Evolutionary conservation across 2,888 invertebrate species (phyloP).

Genomic region (Tenthredo scrophulariae): DNA sequence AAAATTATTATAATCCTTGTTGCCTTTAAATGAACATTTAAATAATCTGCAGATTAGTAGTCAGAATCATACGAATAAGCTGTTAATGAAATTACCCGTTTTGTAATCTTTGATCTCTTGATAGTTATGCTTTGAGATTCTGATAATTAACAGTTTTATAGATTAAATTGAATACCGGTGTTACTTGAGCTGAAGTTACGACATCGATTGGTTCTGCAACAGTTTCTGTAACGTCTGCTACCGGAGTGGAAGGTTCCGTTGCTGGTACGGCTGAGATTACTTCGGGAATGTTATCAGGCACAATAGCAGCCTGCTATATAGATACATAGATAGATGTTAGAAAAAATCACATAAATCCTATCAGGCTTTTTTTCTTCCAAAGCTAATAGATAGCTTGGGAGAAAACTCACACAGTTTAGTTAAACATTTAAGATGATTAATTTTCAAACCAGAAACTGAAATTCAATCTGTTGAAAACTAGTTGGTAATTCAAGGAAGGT

Average conservation of each 20-base stretch:
- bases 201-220: conserved; percentile 68
- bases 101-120: neutral
- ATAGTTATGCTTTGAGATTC: neutral
- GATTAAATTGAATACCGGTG: conserved; percentile 61
- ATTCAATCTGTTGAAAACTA: neutral
- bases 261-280: conserved; percentile 36
- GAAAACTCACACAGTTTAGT: neutral
- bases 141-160: neutral
- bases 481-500: neutral
- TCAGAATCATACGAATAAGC: neutral
- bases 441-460: conserved; percentile 4
- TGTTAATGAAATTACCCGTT: neutral
- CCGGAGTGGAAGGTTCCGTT: conserved; percentile 57
- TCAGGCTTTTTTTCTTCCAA: neutral
- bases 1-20: neutral
- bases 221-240: conserved; percentile 55
- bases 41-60: neutral
- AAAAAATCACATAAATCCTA: neutral
- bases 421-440: neutral
- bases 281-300: conserved; percentile 31
- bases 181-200: conserved; percentile 52
- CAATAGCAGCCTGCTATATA: conserved; percentile 43
- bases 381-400: neutral
- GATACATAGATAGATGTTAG: conserved; percentile 22
- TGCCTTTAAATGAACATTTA: neutral